A percentile compares a stretch with the other conserved stretches of the same genome.
phyloP scores from a whole-genome alignment of 2,113 vertebrate genomes.

The Lucifuga dentata region DNA sequence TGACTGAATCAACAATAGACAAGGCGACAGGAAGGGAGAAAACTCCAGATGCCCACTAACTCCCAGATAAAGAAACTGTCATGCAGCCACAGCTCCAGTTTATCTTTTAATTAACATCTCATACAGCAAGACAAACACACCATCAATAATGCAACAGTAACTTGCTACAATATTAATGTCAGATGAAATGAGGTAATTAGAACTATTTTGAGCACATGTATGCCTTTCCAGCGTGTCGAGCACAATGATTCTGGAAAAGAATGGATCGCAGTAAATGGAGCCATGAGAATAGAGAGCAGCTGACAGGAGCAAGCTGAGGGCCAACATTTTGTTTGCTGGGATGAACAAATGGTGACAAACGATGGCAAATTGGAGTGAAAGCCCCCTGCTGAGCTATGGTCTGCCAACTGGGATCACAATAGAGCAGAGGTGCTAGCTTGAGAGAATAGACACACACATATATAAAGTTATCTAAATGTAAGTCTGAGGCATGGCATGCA shows the following conservation, averaged over 20 bases:
- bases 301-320: conserved; percentile 56
- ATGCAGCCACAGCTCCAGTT: conserved; percentile 51
- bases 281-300: conserved; percentile 55
- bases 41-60: conserved; percentile 37
- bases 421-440: conserved; percentile 53
- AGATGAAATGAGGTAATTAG: conserved; percentile 71
- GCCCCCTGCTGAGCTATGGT: conserved; percentile 79
- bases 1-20: conserved; percentile 44
- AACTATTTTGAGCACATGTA: conserved; percentile 59
- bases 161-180: conserved; percentile 74
- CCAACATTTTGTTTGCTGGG: conserved; percentile 73
- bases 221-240: not conserved
- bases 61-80: conserved; percentile 61
- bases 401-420: conserved; percentile 62
- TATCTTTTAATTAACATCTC: conserved; percentile 76
- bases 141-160: conserved; percentile 72
- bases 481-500: no score
- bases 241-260: conserved; percentile 22
- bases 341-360: conserved; percentile 82
- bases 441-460: conserved; percentile 54
- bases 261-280: conserved; percentile 28
- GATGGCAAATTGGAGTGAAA: conserved; percentile 84
- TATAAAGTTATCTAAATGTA: conserved; percentile 69
- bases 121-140: conserved; percentile 68
- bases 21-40: conserved; percentile 22